These are phyloP conservation scores for Lithobates pipiens DNA, from an alignment of 2,797 vertebrate species.

Conservation along the genomic window DNA sequence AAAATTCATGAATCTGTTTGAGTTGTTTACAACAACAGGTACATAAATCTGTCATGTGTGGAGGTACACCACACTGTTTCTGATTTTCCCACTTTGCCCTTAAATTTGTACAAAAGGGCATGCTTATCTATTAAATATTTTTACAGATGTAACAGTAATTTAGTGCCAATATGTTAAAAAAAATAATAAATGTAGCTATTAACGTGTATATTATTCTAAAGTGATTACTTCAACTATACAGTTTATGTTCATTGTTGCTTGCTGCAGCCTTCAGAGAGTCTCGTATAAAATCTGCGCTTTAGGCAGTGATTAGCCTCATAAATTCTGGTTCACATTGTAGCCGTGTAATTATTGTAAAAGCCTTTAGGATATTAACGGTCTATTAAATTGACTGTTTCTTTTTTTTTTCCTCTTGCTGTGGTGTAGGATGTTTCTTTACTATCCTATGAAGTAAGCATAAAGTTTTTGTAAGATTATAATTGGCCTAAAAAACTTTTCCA, in stretches of 20 bases:
- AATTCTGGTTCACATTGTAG: constrained; percentile 67
- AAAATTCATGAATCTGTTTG: too few relatives aligned
- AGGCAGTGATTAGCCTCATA: constrained; percentile 69
- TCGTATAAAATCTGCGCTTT: constrained; percentile 63
- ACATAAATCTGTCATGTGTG: too few relatives aligned
- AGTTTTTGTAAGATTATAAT: constrained; percentile 63
- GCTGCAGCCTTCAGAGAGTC: constrained; percentile 57
- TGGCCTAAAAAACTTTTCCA: constrained; percentile 64
- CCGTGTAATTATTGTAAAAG: constrained; percentile 70
- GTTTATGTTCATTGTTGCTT: constrained; percentile 30
- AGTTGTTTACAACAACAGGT: too few relatives aligned
- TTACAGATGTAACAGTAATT: constrained; percentile 6
- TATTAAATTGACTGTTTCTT: constrained; percentile 62
- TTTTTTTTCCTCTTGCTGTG: constrained; percentile 53
- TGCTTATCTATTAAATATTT: not conserved
- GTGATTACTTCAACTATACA: constrained; percentile 25
- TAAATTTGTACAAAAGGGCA: not conserved
- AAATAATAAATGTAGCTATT: constrained; percentile 16
- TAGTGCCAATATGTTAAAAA: constrained; percentile 3
- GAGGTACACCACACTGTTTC: too few relatives aligned
- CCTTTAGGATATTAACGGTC: constrained; percentile 66
- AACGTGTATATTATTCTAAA: constrained; percentile 41
- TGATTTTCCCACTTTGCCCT: too few relatives aligned
- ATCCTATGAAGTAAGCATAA: constrained; percentile 46
- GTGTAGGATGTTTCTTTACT: constrained; percentile 61